Conservation (phyloP, 2,888 invertebrate species). For the Brachylomia viminalis region DNA sequence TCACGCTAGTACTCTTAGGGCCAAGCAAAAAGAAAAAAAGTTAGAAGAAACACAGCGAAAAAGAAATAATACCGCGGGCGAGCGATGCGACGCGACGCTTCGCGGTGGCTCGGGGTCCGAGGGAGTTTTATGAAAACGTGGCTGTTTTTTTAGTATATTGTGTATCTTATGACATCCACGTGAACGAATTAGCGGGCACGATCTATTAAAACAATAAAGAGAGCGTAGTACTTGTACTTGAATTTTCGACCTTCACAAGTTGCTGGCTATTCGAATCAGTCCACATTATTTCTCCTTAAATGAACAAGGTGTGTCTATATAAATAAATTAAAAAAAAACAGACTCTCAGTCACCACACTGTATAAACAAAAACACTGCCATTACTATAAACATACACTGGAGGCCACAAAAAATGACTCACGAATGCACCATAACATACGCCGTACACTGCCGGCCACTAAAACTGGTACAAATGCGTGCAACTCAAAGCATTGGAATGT, state of each 20-base stretch:
- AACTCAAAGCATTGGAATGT: slow-evolving; percentile 76
- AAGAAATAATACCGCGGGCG: no score
- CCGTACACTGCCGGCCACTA: slow-evolving; percentile 65
- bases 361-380: slow-evolving; percentile 51
- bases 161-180: no score
- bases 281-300: slow-evolving; percentile 21
- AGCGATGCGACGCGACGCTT: no score
- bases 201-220: background rate
- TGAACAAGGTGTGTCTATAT: slow-evolving; percentile 10
- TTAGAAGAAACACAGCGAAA: no score
- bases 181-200: no score
- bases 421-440: slow-evolving; percentile 58
- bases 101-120: no score
- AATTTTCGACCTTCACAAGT: background rate
- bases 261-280: background rate
- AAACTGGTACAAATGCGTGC: slow-evolving; percentile 69
- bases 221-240: no score
- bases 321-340: slow-evolving; percentile 37
- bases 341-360: slow-evolving; percentile 21
- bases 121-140: no score
- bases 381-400: slow-evolving; percentile 54
- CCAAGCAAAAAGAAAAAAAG: no score
- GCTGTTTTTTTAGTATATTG: no score
- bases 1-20: no score
- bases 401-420: slow-evolving; percentile 68